Percentiles rank a stretch among this genome's conserved stretches.
Conservation (phyloP, 30 jellyfish, hydroid and myxozoan species). For the Cassiopea andromeda region DNA sequence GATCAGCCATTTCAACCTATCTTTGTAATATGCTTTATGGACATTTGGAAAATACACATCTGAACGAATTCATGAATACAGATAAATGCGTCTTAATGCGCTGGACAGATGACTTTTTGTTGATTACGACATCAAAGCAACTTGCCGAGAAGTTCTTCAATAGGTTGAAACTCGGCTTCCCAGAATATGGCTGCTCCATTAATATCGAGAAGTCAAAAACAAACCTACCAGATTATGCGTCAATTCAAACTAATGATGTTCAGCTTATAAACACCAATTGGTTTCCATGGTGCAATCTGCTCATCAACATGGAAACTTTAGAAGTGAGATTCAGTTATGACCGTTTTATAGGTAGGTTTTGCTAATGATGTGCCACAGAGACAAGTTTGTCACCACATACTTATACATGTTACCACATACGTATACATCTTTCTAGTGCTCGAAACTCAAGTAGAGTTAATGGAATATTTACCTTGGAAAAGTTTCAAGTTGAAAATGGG, state of each 20-base stretch:
- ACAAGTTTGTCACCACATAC: no score
- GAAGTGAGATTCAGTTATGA: conserved; percentile 75
- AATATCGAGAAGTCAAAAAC: conserved; percentile 58
- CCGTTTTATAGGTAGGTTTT: conserved; percentile 77
- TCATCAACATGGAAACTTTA: conserved; percentile 61
- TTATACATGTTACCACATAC: no score
- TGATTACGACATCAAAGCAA: conserved; percentile 59
- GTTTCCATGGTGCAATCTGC: conserved; percentile 95
- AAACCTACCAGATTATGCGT: conserved; percentile 18
- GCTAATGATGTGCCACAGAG: neutral
- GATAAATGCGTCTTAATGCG: conserved; percentile 80
- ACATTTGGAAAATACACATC: conserved; percentile 55
- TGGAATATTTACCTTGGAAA: no score
- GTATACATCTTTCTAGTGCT: no score
- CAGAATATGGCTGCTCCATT: conserved; percentile 72
- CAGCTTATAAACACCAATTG: conserved; percentile 45
- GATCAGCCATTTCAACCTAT: conserved; percentile 82
- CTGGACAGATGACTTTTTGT: conserved; percentile 89
- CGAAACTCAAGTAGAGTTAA: no score
- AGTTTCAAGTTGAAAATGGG: no score
- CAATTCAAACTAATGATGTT: neutral
- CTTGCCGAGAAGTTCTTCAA: conserved; percentile 50
- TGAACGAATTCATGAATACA: conserved; percentile 26
- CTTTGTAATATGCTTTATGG: conserved; percentile 77
- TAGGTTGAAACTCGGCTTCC: conserved; percentile 46